Base-by-base conservation (phyloP, 2,113 vertebrate species). In the Aegithalos caudatus region DNA sequence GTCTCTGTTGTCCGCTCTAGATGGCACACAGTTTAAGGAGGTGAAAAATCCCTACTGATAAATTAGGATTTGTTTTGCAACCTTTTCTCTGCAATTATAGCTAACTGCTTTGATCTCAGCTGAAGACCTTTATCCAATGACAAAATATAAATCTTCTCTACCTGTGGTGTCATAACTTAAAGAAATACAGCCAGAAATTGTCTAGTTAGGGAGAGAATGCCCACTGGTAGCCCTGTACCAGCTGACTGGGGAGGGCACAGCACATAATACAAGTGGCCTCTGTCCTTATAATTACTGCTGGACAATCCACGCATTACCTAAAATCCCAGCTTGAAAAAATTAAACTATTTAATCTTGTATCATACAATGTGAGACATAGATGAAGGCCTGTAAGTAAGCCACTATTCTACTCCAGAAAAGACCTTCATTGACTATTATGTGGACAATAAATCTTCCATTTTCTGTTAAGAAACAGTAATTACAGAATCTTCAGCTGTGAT, bases 381-480 rank as follows among this genome's bases (percentile, higher is more conserved):
- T 8, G 40, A 67, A 84, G 92, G 86, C 61, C 82, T 86, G 60
- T 86, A 83, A 92, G 88, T 40, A 85, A 94, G 66, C 67, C 71
- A 38, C 93, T 94, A 12, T 94, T 90, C 88, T 86, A 1, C 81
- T 81, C 44, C 62, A 88, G 69, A 94, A 81, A 81, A 94, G 76
- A 86, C 82, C 76, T 81, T 86, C 92, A 78, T 95, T 96, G 73
- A 93, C 88, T 88, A 38, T 88, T 90, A 88, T 71, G 57, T 74
- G 65, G 51, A 42, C 86, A 79, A 95, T 95, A 93, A 90, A 96
- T 96, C 88, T 93, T 96, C 71, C 82, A 71, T 88, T 97, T 95
- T 88, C 79, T 94, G 40, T 69, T 64, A 71, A 95, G 95, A 93
- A 96, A 71, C 72, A 88, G 76, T 81, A 90, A 94, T 97, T 94